Base-by-base conservation (phyloP, 2,888 invertebrate genomes). In the Anodontia alba region DNA sequence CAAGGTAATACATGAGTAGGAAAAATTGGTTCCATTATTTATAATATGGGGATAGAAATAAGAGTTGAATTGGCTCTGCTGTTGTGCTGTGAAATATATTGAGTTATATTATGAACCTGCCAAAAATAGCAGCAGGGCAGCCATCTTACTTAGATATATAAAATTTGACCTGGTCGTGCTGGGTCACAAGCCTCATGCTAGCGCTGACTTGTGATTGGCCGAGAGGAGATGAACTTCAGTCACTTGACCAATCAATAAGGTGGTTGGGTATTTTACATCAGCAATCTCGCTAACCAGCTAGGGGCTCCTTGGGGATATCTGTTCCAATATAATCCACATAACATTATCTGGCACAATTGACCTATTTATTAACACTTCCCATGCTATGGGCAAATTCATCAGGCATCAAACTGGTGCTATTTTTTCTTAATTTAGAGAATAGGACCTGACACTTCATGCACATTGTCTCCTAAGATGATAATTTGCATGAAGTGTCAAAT, bases 141-240 rank as follows among this genome's bases (percentile, higher is more conserved):
- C 84, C 84, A 84, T 84, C 79, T 84, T 81, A 76, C 73, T 69
- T 62, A 71, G 46, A 43, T 62, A 38, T 38, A 73, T 36, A 75
- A 57, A 72, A 57, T 33, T 10, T 84, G 84, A 84, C 80, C 84
- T 84, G 84, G 84, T 78, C 84, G 69, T 62, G 66, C 54, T 66
- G 80, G 84, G 84, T 84, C 80, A 84, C 20, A 57, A 80, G 76
- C 33, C 57, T 81, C 17, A 76, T 74, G 80, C 42, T 38, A 70
- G n/a, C 29, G 23, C 67, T 62, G 70, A 20, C 8, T 26, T 71
- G 33, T 67, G 26, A 84, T 84, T 84, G 84, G 84, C 76, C 78
- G 78, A 81, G 73, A 76, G 71, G 51, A 23, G 26, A 73, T 49
- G 62, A 74, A 66, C 33, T 62, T 31, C 29, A 62, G 29, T 62